Conservation (phyloP, 2,888 invertebrate species). For the Drosophila phalerata region DNA sequence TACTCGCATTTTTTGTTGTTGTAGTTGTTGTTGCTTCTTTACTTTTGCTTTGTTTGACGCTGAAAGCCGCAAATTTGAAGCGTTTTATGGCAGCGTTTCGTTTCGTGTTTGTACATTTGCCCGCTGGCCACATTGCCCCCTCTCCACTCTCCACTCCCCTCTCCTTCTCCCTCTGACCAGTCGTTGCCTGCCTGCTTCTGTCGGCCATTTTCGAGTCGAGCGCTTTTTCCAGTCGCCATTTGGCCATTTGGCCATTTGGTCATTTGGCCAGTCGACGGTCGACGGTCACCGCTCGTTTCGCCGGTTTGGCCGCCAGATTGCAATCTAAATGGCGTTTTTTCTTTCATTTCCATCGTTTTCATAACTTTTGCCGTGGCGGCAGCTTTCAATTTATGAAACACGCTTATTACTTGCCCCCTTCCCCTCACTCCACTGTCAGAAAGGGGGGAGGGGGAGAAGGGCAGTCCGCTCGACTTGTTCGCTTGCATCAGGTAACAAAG, state of each 20-base stretch:
- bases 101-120: constrained; percentile 66
- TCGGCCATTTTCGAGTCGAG: constrained; percentile 68
- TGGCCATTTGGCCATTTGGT: constrained; percentile 13
- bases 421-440: neutral
- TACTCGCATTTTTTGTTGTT: constrained; percentile 59
- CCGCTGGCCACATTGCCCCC: constrained; percentile 20
- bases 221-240: constrained; percentile 65
- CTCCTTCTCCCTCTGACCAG: neutral
- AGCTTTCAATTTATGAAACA: constrained; percentile 79
- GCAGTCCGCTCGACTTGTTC: constrained; percentile 54
- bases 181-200: constrained; percentile 26
- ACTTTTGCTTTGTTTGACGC: constrained; percentile 60
- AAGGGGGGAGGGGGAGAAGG: neutral
- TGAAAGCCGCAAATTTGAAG: constrained; percentile 70
- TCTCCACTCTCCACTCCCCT: neutral
- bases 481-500: constrained; percentile 63
- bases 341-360: constrained; percentile 60
- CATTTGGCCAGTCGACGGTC: constrained; percentile 23
- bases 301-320: constrained; percentile 63
- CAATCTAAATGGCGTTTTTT: constrained; percentile 68
- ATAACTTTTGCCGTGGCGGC: constrained; percentile 70
- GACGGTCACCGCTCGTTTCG: constrained; percentile 51
- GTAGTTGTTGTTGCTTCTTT: constrained; percentile 35
- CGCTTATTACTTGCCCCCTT: constrained; percentile 61
- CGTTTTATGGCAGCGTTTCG: constrained; percentile 70